Base-by-base conservation (phyloP, 1,140 invertebrate genomes). In the Ceratosolen solmsi region DNA sequence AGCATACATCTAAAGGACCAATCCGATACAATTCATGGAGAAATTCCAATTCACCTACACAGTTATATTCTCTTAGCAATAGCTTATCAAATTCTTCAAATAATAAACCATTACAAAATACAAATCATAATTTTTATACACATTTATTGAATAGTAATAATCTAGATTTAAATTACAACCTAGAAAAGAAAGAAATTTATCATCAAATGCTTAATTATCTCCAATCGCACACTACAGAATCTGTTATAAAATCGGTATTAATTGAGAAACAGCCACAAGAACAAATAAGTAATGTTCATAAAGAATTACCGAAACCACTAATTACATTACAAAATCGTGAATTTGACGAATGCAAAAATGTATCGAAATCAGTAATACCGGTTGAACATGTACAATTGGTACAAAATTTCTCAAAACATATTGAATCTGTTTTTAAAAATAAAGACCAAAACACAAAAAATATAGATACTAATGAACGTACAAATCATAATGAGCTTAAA, bases 351-450 rank as follows among this genome's bases (percentile, higher is more conserved):
- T 25, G 20, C 0, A 27, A 60, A 58, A 38, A 60, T 1, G 20
- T 7, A 72, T 30, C 70, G 25, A 51, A 33, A 27, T 46, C 38
- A 1, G 22, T 30, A 17, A 1, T 17, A 51, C 11, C 38, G 73
- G 77, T 49, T 80, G 71, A 49, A 58, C 60, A 84, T 84, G 56
- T 77, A 60, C 51, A n/a, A 54, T 71, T 79, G 15, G 25, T 17
- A 20, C 36, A 13, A 30, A 72, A 72, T 22, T 58, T 36, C 7
- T 22, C 20, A 33, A 41, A 22, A 65, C 15, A 33, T 20, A 49
- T 60, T 38, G 38, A 63, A 65, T 4, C n/a, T 5, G 25, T 25
- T 49, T 46, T 33, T 9, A 22, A 36, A 54, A 49, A 25, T 63
- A 60, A 11, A 22, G n/a, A 80, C 9, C 25, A 73, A 60, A 25